These are phyloP conservation scores for Orbicella faveolata DNA, from an alignment of 64 coral and sea anemone genomes.

Conservation along the genomic window DNA sequence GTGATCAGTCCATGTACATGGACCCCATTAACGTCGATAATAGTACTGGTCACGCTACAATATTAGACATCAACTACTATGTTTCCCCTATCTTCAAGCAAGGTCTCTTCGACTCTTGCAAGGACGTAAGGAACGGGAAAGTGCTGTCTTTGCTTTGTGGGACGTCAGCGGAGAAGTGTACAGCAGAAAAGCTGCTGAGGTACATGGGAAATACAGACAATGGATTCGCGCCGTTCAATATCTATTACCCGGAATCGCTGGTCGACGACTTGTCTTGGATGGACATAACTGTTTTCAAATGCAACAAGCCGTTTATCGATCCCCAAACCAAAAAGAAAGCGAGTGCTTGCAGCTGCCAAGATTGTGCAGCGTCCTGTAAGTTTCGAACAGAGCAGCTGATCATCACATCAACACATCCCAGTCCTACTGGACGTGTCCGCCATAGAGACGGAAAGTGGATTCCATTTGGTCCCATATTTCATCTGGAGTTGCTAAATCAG, in stretches of 20 bases:
- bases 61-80: slow-evolving; percentile 42
- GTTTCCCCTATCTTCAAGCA: slow-evolving; percentile 53
- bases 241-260: slow-evolving; percentile 40
- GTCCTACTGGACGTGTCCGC: slow-evolving; percentile 37
- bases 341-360: slow-evolving; percentile 66
- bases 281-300: slow-evolving; percentile 24
- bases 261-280: slow-evolving; percentile 46
- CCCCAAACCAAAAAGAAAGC: slow-evolving; percentile 45
- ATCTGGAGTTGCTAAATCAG: slow-evolving; percentile 79
- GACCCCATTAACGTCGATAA: background rate
- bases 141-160: slow-evolving; percentile 79
- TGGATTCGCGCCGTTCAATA: slow-evolving; percentile 67
- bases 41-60: no score
- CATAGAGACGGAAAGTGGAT: slow-evolving; percentile 68
- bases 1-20: slow-evolving; percentile 80
- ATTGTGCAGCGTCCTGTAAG: slow-evolving; percentile 73
- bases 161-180: slow-evolving; percentile 53
- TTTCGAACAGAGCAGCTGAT: slow-evolving; percentile 92
- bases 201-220: slow-evolving; percentile 68
- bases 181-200: slow-evolving; percentile 38
- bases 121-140: slow-evolving; percentile 74
- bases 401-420: slow-evolving; percentile 43
- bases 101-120: slow-evolving; percentile 83
- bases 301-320: slow-evolving; percentile 75
- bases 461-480: slow-evolving; percentile 84